These are phyloP conservation scores for Netelia fuscicornis DNA, from an alignment of 2,888 invertebrate genomes.

Conservation along the genomic window DNA sequence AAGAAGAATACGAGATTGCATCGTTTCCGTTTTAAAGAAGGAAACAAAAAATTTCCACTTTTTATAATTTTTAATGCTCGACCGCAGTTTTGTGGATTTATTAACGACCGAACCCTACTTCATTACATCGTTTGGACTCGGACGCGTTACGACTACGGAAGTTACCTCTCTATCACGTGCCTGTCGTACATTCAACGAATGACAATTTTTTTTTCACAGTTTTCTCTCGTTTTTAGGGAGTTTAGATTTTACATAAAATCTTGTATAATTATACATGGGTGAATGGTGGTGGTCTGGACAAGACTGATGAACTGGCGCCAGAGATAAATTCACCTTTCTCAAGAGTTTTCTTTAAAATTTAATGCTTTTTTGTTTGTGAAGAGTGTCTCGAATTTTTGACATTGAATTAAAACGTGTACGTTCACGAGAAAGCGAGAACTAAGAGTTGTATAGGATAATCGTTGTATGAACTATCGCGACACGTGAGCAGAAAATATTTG, in stretches of 20 bases:
- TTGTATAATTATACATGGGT: conserved; percentile 37
- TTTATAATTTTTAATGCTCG: background rate
- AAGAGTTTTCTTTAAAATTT: background rate
- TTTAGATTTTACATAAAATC: conserved; percentile 27
- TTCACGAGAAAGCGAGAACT: background rate
- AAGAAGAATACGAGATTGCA: no score
- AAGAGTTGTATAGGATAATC: conserved; percentile 8
- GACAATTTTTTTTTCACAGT: conserved; percentile 29
- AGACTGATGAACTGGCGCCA: conserved; percentile 25
- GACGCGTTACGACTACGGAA: conserved; percentile 10
- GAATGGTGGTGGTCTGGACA: background rate
- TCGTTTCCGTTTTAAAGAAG: conserved; percentile 24
- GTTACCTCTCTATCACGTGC: background rate
- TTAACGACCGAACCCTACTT: background rate
- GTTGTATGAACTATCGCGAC: conserved; percentile 45
- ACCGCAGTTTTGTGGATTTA: conserved; percentile 19
- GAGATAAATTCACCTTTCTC: conserved; percentile 29
- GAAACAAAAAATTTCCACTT: background rate
- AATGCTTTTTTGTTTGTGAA: background rate
- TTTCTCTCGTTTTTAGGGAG: background rate
- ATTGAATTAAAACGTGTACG: background rate
- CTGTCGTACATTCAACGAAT: conserved; percentile 4
- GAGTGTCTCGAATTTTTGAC: conserved; percentile 10
- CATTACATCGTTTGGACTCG: conserved; percentile 8
- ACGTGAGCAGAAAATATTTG: conserved; percentile 35